Base-by-base conservation (phyloP, 2,888 invertebrate genomes). In the Phaedon cochleariae region DNA sequence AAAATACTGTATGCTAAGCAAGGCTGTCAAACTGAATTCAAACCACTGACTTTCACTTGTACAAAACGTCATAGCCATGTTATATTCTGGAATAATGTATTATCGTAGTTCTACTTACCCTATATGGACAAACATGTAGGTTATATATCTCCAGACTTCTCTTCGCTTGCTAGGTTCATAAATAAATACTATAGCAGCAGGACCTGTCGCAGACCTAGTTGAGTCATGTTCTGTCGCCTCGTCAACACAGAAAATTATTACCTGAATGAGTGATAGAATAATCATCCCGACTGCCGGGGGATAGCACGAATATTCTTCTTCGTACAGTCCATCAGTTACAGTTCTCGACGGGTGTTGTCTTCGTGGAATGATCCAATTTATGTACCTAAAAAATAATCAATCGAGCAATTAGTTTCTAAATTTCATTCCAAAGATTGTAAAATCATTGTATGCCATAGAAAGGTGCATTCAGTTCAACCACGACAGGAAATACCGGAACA, bases 71-170 rank as follows among this genome's bases (percentile, higher is more conserved):
- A n/a, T n/a, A n/a, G n/a, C n/a, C n/a, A n/a, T n/a, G n/a, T n/a
- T n/a, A n/a, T n/a, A n/a, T n/a, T n/a, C n/a, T n/a, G n/a, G n/a
- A n/a, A n/a, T n/a, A n/a, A n/a, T n/a, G n/a, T n/a, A n/a, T n/a
- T n/a, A n/a, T n/a, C n/a, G n/a, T n/a, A n/a, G n/a, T n/a, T n/a
- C n/a, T n/a, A n/a, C n/a, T 86, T 81, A 93, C 92, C 96, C 96
- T 67, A 95, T 92, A 84, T 98, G 98, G 34, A 98, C 95, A 82
- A 98, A 91, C 96, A 97, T 97, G 81, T 99, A 99, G 0, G 95
- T 93, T 48, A 97, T 76, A 82, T 92, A 98, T 77, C 98, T 87
- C 98, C 98, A 99, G 0, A 91, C 92, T 84, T 99, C 93, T 63
- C 90, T 87, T 68, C 97, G 88, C 77, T 90, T 89, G 67, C 90